phyloP scores from a whole-genome alignment of 2,113 vertebrate species.

The human (Homo sapiens) region GRCh38 chr2:175862501-175863000 shows the following conservation, averaged over 20 bases:
- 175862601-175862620: not conserved
- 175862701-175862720: not conserved
- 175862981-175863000: not conserved
- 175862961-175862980: conserved; percentile 4
- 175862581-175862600: not conserved
- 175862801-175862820: not conserved
- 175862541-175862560: not conserved
- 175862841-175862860: not conserved
- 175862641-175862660: not conserved
- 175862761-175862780: not conserved
- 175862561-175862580: not conserved
- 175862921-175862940: not conserved
- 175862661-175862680: not conserved
- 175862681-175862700: not conserved
- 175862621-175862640: not conserved
- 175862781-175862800: not conserved
- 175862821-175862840: not conserved
- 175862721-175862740: not conserved
- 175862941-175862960: not conserved
- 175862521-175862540: not conserved
- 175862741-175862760: not conserved
- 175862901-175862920: not conserved
- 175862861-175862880: not conserved
- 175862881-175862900: not conserved
- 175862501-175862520: not conserved